Base-by-base conservation (phyloP, 1,140 invertebrate species). In the Oscheius sp. region DNA sequence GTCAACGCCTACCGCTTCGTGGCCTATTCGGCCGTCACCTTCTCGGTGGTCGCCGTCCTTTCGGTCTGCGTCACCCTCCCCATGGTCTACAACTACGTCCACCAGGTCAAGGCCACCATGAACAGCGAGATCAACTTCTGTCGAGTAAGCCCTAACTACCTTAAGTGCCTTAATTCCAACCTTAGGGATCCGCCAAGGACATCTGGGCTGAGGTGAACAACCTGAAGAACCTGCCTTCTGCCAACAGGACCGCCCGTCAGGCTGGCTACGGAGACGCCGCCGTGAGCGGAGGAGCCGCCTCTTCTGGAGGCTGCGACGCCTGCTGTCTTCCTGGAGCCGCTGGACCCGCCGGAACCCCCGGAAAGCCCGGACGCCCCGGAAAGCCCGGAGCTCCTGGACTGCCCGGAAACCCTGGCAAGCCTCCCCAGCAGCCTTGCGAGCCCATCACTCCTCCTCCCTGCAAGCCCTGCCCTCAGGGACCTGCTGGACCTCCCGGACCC, bases 121-220 rank as follows among this genome's bases (percentile, higher is more conserved):
- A 58, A 71, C 45, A 32, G 64, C 35, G 69, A 71, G 61, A 71
- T 71, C 59, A 42, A 42, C 20, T 71, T 49, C 42, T 71, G 69
- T 34, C 32, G 36, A 7, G n/a, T n/a, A n/a, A n/a, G n/a, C n/a
- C n/a, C n/a, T n/a, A n/a, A n/a, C n/a, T n/a, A n/a, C n/a, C n/a
- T n/a, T n/a, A n/a, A n/a, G n/a, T n/a, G n/a, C n/a, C n/a, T n/a
- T n/a, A n/a, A n/a, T n/a, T n/a, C n/a, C n/a, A n/a, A n/a, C n/a
- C n/a, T n/a, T n/a, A n/a, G n/a, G 61, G 74, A 74, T 75, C 74
- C 15, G 74, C 74, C 69, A 75, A 75, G 36, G 74, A 75, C 63
- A 75, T 75, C 59, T 75, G 75, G 74, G 58, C 49, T 52, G 74
- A 75, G 32, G 74, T 76, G 28, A 71, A 71, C 34, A 36, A 31